These are phyloP conservation scores for Neotoxoptera formosana DNA, from an alignment of 1,140 invertebrate species.

Conservation along the genomic window DNA sequence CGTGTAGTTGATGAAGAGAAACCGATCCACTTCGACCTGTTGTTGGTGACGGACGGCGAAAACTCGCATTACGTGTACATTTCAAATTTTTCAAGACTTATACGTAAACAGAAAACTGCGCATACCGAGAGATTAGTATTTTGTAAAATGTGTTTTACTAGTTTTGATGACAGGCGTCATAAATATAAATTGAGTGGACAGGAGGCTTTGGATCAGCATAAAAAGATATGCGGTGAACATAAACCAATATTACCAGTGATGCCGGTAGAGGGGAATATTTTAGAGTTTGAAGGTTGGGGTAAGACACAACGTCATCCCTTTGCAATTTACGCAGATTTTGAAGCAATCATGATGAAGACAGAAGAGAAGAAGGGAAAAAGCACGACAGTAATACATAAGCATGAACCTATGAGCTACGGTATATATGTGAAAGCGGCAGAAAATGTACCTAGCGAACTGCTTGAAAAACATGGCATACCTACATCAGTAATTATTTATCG, in stretches of 20 bases:
- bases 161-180: background rate
- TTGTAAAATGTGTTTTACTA: conserved; percentile 2
- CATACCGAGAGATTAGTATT: background rate
- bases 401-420: background rate
- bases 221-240: background rate
- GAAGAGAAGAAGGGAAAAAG: background rate
- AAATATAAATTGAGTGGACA: background rate
- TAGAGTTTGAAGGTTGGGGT: background rate
- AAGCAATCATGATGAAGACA: background rate
- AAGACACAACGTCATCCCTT: background rate
- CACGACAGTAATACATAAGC: background rate
- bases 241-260: background rate
- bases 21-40: background rate
- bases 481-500: background rate
- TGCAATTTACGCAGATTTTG: background rate
- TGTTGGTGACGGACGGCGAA: background rate
- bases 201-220: background rate
- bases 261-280: background rate
- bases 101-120: background rate
- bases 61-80: background rate
- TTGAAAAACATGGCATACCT: background rate
- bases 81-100: background rate
- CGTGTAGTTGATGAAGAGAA: background rate
- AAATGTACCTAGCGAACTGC: background rate
- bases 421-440: background rate